Evolutionary conservation across 2,888 invertebrate genomes (phyloP).

Genomic region (Ommatoiulus sabulosus): DNA sequence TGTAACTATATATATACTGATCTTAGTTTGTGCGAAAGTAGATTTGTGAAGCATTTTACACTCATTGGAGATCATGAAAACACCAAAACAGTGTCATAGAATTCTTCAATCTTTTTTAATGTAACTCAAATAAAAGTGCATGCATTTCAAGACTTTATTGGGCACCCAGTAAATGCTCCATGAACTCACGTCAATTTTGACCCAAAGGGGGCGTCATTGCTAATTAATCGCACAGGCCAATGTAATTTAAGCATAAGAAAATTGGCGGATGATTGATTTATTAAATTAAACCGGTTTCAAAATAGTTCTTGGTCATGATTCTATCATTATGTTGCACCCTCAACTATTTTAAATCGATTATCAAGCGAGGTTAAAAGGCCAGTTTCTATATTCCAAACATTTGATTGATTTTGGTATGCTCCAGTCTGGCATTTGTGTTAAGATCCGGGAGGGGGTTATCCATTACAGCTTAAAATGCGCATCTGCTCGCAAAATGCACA

Average conservation of each 20-base stretch:
- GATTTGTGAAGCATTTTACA: too few relatives aligned
- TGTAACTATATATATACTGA: too few relatives aligned
- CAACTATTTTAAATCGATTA: neutral
- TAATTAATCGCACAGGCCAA: constrained; percentile 16
- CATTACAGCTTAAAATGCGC: constrained; percentile 10
- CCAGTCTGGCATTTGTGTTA: neutral
- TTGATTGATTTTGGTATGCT: constrained; percentile 18
- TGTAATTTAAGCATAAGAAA: neutral
- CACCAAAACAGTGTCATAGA: too few relatives aligned
- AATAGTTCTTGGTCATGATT: neutral
- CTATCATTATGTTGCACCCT: neutral
- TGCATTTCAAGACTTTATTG: neutral
- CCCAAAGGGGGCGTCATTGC: neutral
- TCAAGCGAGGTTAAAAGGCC: neutral
- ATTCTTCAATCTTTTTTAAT: too few relatives aligned
- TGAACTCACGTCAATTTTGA: neutral
- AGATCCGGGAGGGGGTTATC: neutral
- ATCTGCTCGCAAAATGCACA: neutral
- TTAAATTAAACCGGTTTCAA: neutral
- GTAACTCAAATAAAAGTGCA: too few relatives aligned
- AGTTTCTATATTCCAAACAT: neutral
- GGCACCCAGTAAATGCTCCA: neutral
- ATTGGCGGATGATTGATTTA: constrained; percentile 35
- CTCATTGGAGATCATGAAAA: too few relatives aligned
- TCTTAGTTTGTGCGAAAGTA: too few relatives aligned